A percentile compares a stretch with the other conserved stretches of the same genome.
phyloP scores from a whole-genome alignment of 2,797 vertebrate genomes.

The Notolepis coatsorum region DNA sequence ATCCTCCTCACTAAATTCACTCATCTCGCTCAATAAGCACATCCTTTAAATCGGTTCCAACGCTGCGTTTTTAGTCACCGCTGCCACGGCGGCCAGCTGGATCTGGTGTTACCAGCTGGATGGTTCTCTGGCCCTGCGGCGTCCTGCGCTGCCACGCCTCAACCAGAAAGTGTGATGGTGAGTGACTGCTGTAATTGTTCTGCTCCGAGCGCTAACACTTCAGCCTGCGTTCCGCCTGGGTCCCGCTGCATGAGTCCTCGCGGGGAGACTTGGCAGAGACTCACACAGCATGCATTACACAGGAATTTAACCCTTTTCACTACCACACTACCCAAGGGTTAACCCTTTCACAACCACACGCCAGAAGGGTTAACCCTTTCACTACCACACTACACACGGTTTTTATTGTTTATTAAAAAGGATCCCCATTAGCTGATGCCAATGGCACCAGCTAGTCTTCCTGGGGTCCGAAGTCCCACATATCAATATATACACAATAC shows the following conservation, averaged over 20 bases:
- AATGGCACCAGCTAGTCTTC: no score
- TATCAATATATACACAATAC: no score
- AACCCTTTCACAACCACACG: no score
- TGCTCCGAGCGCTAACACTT: conserved; percentile 73
- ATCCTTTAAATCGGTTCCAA: conserved; percentile 36
- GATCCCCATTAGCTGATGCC: no score
- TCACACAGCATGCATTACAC: conserved; percentile 6
- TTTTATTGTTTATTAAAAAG: no score
- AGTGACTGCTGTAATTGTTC: conserved; percentile 84
- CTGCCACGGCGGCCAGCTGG: conserved; percentile 73
- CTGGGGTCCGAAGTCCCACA: no score
- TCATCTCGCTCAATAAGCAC: conserved; percentile 32
- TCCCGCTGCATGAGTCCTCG: conserved; percentile 64
- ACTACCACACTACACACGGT: no score
- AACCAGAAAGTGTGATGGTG: conserved; percentile 77
- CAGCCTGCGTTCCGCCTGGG: conserved; percentile 69
- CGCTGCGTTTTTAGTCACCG: conserved; percentile 77
- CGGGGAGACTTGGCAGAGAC: conserved; percentile 64
- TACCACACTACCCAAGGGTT: no score
- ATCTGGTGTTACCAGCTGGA: conserved; percentile 79
- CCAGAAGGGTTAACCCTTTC: no score
- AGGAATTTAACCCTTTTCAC: conserved; percentile 34
- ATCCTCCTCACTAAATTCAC: conserved; percentile 16
- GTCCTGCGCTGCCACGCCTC: conserved; percentile 73
- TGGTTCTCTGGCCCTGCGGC: conserved; percentile 70